Conservation (phyloP, 2,888 invertebrate genomes). For the Pegoplata infirma region DNA sequence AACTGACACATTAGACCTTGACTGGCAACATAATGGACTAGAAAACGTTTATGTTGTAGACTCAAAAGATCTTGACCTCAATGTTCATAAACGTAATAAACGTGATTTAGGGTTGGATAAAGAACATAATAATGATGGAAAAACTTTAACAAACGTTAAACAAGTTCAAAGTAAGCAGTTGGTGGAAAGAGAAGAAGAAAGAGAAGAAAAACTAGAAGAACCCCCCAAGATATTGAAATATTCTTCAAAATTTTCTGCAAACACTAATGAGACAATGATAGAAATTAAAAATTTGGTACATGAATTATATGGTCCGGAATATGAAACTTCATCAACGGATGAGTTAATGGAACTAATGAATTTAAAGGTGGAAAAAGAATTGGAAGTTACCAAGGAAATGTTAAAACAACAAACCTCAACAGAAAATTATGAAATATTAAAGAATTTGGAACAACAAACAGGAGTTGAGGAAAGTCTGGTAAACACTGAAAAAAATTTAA, state of each 20-base stretch:
- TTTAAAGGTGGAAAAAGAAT: constrained; percentile 32
- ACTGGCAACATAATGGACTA: constrained; percentile 70
- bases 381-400: constrained; percentile 8
- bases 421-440: neutral
- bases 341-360: constrained; percentile 43
- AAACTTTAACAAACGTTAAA: constrained; percentile 31
- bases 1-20: constrained; percentile 65
- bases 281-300: constrained; percentile 43
- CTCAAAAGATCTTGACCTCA: constrained; percentile 57
- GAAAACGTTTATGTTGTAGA: constrained; percentile 57
- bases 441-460: too few species aligned
- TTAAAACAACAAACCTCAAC: neutral
- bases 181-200: constrained; percentile 16
- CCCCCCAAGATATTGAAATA: too few species aligned
- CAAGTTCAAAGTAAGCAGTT: constrained; percentile 2
- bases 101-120: constrained; percentile 57
- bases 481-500: neutral
- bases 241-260: constrained; percentile 51
- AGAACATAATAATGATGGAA: neutral
- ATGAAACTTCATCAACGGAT: constrained; percentile 17
- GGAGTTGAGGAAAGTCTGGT: neutral
- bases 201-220: too few species aligned
- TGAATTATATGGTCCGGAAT: constrained; percentile 47
- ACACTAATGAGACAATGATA: constrained; percentile 45
- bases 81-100: constrained; percentile 61